Conservation (phyloP, 2,888 invertebrate species). For the Chirona hameri region DNA sequence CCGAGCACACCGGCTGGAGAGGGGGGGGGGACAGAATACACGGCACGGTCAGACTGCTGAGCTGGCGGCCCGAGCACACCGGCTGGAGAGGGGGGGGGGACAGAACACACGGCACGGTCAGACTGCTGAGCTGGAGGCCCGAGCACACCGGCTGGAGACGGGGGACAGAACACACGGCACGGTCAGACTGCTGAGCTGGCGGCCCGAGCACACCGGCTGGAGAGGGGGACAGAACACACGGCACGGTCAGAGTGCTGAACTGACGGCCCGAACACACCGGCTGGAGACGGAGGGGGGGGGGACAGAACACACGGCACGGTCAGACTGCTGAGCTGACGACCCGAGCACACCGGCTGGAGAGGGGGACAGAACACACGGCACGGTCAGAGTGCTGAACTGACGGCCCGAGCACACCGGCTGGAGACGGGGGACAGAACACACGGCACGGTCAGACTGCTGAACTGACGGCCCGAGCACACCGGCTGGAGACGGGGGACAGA, state of each 20-base stretch:
- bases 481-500: too few relatives aligned
- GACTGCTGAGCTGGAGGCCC: conserved; percentile 54
- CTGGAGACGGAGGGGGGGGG: too few relatives aligned
- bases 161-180: background rate
- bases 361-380: conserved; percentile 8
- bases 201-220: background rate
- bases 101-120: conserved; percentile 48
- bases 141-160: too few relatives aligned
- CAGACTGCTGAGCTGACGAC: conserved; percentile 57
- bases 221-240: too few relatives aligned
- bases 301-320: conserved; percentile 43
- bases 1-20: background rate
- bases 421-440: too few relatives aligned
- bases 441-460: conserved; percentile 59
- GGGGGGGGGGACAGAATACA: too few relatives aligned
- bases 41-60: conserved; percentile 59
- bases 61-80: conserved; percentile 39
- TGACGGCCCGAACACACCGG: background rate
- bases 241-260: conserved; percentile 60
- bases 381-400: conserved; percentile 60
- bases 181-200: conserved; percentile 59
- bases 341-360: background rate
- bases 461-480: conserved; percentile 39
- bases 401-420: background rate
- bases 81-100: too few relatives aligned